phyloP scores from a whole-genome alignment of 2,888 invertebrate species.

The Serrognathus titanus region DNA sequence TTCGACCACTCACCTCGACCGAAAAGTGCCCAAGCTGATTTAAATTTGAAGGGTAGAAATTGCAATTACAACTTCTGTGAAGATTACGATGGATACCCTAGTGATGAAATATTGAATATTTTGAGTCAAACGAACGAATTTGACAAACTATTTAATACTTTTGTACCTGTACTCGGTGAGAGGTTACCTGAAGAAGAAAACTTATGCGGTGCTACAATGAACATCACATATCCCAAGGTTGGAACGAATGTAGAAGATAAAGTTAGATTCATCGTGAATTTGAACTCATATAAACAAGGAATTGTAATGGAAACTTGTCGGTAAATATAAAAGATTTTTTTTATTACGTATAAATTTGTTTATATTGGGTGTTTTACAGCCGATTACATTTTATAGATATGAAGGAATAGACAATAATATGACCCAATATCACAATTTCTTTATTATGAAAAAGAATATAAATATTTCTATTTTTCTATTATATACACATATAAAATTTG shows the following conservation, averaged over 20 bases:
- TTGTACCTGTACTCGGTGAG: background rate
- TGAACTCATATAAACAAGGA: slow-evolving; percentile 12
- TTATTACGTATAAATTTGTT: too few species aligned
- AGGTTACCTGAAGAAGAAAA: slow-evolving; percentile 6
- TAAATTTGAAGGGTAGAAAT: background rate
- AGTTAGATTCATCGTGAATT: slow-evolving; percentile 15
- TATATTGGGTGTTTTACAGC: too few species aligned
- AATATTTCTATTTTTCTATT: too few species aligned
- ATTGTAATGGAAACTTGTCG: slow-evolving; percentile 19
- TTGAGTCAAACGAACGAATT: slow-evolving; percentile 6
- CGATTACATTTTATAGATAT: too few species aligned
- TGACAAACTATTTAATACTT: slow-evolving; percentile 9
- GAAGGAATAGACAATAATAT: too few species aligned
- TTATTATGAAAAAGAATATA: too few species aligned
- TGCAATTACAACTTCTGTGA: slow-evolving; percentile 18
- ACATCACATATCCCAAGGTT: slow-evolving; percentile 6
- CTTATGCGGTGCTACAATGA: slow-evolving; percentile 1
- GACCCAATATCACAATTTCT: too few species aligned
- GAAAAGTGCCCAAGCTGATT: background rate
- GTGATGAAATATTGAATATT: slow-evolving; percentile 1
- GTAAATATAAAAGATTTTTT: background rate
- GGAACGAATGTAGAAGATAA: slow-evolving; percentile 13
- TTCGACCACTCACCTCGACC: background rate
- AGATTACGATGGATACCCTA: slow-evolving; percentile 16
- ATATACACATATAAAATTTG: too few species aligned